Evolutionary conservation across 2,888 invertebrate genomes (phyloP).

Genomic region (Schizotus pectinicornis): DNA sequence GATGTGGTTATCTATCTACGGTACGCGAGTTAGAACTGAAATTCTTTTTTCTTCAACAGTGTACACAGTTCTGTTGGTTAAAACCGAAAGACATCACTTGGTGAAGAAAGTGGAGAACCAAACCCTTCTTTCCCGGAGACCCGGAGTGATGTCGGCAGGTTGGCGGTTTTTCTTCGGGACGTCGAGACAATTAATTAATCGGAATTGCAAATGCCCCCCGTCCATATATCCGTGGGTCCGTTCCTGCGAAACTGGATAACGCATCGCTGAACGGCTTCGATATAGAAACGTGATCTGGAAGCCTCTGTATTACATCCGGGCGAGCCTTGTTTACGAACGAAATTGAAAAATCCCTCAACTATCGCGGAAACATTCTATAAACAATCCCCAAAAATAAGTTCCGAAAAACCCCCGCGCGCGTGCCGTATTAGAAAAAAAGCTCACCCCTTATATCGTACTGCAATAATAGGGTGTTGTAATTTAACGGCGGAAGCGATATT

Average conservation of each 20-base stretch:
- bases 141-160: constrained; percentile 12
- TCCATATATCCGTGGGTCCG: constrained; percentile 36
- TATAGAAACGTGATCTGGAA: constrained; percentile 49
- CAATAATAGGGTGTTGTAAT: constrained; percentile 46
- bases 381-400: constrained; percentile 44
- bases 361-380: constrained; percentile 46
- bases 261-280: constrained; percentile 46
- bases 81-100: no score
- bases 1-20: no score
- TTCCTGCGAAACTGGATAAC: constrained; percentile 48
- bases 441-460: constrained; percentile 9
- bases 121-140: no score
- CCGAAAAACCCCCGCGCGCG: constrained; percentile 10
- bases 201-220: constrained; percentile 19
- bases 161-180: constrained; percentile 1
- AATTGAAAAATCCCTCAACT: constrained; percentile 32
- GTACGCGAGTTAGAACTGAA: no score
- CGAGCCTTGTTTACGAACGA: constrained; percentile 24
- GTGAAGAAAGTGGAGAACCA: constrained; percentile 7
- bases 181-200: constrained; percentile 29
- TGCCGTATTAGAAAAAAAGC: constrained; percentile 16
- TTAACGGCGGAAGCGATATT: constrained; percentile 51
- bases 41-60: no score
- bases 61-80: no score
- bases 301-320: constrained; percentile 41